Conservation (phyloP, 2,113 vertebrate species). For the Cephalopterus ornatus region DNA sequence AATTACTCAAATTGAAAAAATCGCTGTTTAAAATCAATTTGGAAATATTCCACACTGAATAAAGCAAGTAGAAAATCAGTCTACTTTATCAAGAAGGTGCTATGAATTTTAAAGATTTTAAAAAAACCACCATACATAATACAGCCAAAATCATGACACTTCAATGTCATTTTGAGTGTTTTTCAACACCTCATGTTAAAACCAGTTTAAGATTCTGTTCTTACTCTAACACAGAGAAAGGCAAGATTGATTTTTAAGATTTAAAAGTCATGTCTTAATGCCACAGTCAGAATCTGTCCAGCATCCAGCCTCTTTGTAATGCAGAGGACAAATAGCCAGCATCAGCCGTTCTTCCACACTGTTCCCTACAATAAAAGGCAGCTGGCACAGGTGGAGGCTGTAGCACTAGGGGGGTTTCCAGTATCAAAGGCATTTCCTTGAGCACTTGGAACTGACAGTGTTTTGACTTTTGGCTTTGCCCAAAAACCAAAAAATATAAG, state of each 20-base stretch:
- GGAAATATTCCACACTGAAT: conserved; percentile 69
- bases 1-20: conserved; percentile 76
- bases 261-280: conserved; percentile 1
- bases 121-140: conserved; percentile 30
- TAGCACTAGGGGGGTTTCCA: neutral
- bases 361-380: neutral
- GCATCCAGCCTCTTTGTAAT: neutral
- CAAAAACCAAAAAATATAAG: neutral
- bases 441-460: neutral
- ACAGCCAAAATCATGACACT: conserved; percentile 70
- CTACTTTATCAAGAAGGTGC: conserved; percentile 75
- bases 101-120: conserved; percentile 73
- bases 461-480: neutral
- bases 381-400: neutral
- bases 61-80: conserved; percentile 72
- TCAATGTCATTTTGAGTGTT: conserved; percentile 73
- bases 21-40: conserved; percentile 71
- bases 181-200: conserved; percentile 60
- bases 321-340: neutral
- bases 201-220: conserved; percentile 53
- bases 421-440: neutral
- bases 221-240: conserved; percentile 46
- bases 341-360: neutral
- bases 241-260: conserved; percentile 14
- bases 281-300: neutral